A percentile compares a stretch with the other conserved stretches of the same genome.
Conservation (phyloP, 2,888 invertebrate genomes). For the Pandemis heparana region DNA sequence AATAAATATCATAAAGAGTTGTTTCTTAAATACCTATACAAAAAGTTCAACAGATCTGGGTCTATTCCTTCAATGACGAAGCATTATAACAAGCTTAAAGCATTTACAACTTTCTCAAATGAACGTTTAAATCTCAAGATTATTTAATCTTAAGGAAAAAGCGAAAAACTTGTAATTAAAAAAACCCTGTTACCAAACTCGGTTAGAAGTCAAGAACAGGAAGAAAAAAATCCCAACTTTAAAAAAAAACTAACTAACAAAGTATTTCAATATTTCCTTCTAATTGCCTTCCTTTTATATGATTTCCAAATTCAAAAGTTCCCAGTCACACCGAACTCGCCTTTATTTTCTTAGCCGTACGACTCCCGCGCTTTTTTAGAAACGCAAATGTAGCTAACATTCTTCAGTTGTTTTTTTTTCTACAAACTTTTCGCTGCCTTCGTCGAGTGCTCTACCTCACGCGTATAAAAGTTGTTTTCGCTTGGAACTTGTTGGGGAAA, state of each 20-base stretch:
- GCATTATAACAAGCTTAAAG: neutral
- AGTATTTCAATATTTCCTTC: conserved; percentile 42
- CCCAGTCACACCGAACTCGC: conserved; percentile 4
- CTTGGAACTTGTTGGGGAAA: neutral
- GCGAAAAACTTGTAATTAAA: conserved; percentile 33
- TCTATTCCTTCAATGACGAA: neutral
- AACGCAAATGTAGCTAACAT: conserved; percentile 3
- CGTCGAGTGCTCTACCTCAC: neutral
- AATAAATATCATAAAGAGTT: too few relatives aligned
- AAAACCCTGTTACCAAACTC: conserved; percentile 26
- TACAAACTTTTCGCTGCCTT: conserved; percentile 14
- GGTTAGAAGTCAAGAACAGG: conserved; percentile 33
- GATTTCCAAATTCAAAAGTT: neutral
- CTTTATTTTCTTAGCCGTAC: neutral
- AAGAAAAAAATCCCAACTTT: conserved; percentile 12
- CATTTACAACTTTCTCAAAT: neutral
- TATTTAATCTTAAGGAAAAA: conserved; percentile 2
- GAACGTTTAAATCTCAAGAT: conserved; percentile 18
- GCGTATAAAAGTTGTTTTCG: conserved; percentile 8
- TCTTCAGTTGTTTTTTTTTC: conserved; percentile 22
- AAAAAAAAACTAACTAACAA: conserved; percentile 32
- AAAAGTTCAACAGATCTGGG: too few relatives aligned
- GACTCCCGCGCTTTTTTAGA: neutral
- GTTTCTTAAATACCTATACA: too few relatives aligned
- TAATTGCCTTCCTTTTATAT: conserved; percentile 37